Conservation (phyloP, 2,113 vertebrate genomes). For the Gymnogyps californianus region DNA sequence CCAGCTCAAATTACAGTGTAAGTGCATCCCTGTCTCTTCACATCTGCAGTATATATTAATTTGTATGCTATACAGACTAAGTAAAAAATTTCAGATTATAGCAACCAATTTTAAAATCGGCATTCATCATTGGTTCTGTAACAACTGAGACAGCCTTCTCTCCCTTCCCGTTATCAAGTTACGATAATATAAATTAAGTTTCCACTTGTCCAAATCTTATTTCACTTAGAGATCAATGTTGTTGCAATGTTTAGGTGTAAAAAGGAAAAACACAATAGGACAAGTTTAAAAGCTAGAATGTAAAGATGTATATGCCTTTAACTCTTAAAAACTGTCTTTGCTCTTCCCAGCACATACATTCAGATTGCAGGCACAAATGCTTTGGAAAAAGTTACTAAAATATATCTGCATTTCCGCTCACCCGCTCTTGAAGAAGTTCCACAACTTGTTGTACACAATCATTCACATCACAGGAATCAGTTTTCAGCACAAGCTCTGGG, state of each 20-base stretch:
- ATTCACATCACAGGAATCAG: constrained; percentile 92
- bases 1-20: neutral
- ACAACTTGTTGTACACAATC: constrained; percentile 94
- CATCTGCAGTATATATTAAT: neutral
- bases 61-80: neutral
- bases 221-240: neutral
- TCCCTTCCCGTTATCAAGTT: neutral
- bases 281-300: neutral
- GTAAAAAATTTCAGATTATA: neutral
- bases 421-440: constrained; percentile 95
- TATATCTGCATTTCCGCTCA: constrained; percentile 57
- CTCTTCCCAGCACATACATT: neutral
- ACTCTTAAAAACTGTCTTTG: neutral
- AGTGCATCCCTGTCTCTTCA: neutral
- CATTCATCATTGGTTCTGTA: neutral
- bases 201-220: neutral
- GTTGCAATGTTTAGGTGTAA: neutral
- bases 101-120: neutral
- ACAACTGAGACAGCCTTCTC: neutral
- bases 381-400: neutral
- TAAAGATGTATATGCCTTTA: neutral
- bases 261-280: neutral
- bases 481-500: constrained; percentile 96
- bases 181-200: neutral
- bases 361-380: neutral